Evolutionary conservation across 2,797 vertebrate species (phyloP).

Genomic region (Macroramphosus scolopax): DNA sequence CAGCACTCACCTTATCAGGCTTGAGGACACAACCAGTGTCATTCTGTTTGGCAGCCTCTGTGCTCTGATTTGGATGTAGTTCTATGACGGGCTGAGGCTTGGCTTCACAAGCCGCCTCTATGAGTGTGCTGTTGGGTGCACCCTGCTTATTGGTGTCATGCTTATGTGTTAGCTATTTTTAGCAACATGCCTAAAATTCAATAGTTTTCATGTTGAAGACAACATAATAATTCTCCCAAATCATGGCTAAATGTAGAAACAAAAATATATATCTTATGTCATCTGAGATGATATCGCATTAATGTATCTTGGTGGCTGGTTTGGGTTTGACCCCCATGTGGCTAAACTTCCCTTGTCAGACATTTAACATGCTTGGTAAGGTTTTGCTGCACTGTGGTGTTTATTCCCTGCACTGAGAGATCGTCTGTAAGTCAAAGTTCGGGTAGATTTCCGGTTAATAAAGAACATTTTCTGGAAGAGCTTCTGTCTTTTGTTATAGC

Average conservation of each 20-base stretch:
- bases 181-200: neutral
- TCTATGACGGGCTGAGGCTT: conserved; percentile 18
- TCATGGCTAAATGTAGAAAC: too few relatives aligned
- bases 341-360: conserved; percentile 11
- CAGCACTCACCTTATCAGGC: conserved; percentile 48
- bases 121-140: conserved; percentile 13
- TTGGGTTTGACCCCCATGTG: conserved; percentile 16
- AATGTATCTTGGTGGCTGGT: conserved; percentile 36
- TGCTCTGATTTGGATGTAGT: conserved; percentile 41
- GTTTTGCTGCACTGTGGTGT: conserved; percentile 9
- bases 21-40: conserved; percentile 58
- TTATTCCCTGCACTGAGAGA: conserved; percentile 15
- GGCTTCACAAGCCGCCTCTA: conserved; percentile 10
- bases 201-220: neutral
- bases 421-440: conserved; percentile 12
- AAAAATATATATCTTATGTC: too few relatives aligned
- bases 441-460: conserved; percentile 15
- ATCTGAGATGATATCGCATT: conserved; percentile 14
- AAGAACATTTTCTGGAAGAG: conserved; percentile 12
- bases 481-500: conserved; percentile 4
- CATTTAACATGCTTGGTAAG: conserved; percentile 19
- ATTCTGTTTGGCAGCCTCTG: conserved; percentile 49
- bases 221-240: too few relatives aligned
- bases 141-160: conserved; percentile 13
- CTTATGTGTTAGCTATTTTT: conserved; percentile 16